phyloP scores from a whole-genome alignment of 1,140 invertebrate genomes.

The Caenorhabditis latens region DNA sequence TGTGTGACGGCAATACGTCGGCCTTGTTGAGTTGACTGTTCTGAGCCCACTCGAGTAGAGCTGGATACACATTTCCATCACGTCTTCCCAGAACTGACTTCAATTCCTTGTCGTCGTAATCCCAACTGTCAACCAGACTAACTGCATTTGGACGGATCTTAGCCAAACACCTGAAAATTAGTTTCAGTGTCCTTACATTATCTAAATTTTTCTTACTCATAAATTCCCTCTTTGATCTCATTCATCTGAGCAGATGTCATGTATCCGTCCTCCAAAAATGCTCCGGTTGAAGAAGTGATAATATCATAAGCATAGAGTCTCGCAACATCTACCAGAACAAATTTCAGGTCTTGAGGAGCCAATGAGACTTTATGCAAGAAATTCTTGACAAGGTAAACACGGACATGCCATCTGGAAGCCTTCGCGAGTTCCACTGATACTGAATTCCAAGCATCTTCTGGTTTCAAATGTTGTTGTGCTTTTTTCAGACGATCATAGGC shows the following conservation, averaged over 20 bases:
- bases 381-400: constrained; percentile 31
- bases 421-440: constrained; percentile 67
- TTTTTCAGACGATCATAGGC: constrained; percentile 64
- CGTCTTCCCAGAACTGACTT: constrained; percentile 86
- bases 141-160: constrained; percentile 84
- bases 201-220: not conserved
- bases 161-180: constrained; percentile 51
- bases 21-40: constrained; percentile 88
- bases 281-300: constrained; percentile 34
- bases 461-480: constrained; percentile 38
- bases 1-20: constrained; percentile 64
- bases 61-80: constrained; percentile 91
- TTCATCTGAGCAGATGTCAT: constrained; percentile 63
- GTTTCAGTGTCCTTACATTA: not conserved
- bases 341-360: constrained; percentile 26
- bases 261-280: constrained; percentile 66
- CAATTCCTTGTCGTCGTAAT: constrained; percentile 87
- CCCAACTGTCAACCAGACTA: constrained; percentile 90
- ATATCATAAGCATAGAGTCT: constrained; percentile 40
- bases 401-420: constrained; percentile 59
- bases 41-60: constrained; percentile 87
- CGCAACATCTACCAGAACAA: constrained; percentile 1
- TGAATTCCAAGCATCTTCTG: constrained; percentile 70
- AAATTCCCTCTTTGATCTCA: constrained; percentile 67
- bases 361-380: constrained; percentile 32